Percentiles rank a stretch among this genome's conserved stretches.
These are phyloP conservation scores for Corythornis vintsioides DNA, from an alignment of 2,113 vertebrate genomes.

Conservation along the genomic window DNA sequence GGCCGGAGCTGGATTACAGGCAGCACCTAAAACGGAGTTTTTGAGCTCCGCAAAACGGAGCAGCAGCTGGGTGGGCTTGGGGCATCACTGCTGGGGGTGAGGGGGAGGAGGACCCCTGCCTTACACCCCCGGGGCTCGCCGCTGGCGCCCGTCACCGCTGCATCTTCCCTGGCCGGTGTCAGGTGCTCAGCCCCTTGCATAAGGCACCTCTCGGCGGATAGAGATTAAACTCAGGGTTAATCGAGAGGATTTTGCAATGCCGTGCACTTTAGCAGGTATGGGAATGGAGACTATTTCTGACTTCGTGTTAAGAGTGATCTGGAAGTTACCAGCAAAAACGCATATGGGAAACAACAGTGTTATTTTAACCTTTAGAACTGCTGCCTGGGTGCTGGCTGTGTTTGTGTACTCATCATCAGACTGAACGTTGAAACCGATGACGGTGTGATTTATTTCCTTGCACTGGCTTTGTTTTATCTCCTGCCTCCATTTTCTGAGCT, in stretches of 20 bases:
- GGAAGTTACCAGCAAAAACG: neutral
- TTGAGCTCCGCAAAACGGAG: neutral
- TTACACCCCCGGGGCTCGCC: accelerated
- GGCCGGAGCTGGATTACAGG: neutral
- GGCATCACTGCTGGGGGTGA: neutral
- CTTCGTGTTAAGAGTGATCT: neutral
- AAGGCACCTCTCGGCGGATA: neutral
- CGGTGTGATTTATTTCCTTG: neutral
- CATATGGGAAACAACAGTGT: accelerated
- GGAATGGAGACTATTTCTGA: accelerated
- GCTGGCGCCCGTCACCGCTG: accelerated
- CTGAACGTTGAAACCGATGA: neutral
- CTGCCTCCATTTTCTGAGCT: neutral
- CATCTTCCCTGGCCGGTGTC: neutral
- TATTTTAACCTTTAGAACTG: neutral
- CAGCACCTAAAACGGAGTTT: too few species aligned
- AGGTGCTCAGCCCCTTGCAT: neutral
- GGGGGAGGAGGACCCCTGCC: too few species aligned
- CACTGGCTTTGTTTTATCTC: neutral
- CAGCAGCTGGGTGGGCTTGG: neutral
- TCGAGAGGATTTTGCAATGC: neutral
- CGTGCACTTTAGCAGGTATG: neutral
- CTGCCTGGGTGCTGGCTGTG: neutral
- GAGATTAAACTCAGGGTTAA: neutral
- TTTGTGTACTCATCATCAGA: neutral